Percentiles rank a stretch among this genome's conserved stretches.
Evolutionary conservation across 2,797 vertebrate species (phyloP).

Genomic region (Cirrhinus mrigala): DNA sequence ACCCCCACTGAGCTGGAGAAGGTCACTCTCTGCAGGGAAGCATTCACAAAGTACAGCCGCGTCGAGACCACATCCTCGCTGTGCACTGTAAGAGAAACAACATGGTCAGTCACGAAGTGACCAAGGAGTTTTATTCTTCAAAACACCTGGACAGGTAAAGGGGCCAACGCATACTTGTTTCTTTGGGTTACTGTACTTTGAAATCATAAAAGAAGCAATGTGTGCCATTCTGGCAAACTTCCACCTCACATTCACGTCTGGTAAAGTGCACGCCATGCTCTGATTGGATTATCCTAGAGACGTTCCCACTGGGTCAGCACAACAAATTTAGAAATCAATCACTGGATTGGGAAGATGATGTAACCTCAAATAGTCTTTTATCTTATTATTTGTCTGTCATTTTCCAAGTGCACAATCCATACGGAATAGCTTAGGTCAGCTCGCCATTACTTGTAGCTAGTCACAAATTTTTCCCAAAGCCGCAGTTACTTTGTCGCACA

Average conservation of each 20-base stretch:
- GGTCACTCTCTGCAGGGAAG: constrained; percentile 98
- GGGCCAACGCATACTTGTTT: neutral
- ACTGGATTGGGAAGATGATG: constrained; percentile 26
- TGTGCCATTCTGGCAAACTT: neutral
- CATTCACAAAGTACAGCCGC: constrained; percentile 99
- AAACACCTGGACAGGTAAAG: constrained; percentile 19
- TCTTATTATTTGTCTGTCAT: constrained; percentile 17
- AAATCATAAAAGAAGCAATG: constrained; percentile 9
- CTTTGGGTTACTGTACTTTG: constrained; percentile 2
- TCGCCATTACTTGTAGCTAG: neutral
- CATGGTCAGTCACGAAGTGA: constrained; percentile 32
- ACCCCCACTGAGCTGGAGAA: constrained; percentile 99
- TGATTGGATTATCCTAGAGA: constrained; percentile 24
- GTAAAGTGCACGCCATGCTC: neutral
- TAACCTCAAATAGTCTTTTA: constrained; percentile 15
- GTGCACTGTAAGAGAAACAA: constrained; percentile 78
- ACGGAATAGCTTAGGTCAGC: neutral
- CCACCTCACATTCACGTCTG: neutral
- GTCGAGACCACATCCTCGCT: constrained; percentile 95
- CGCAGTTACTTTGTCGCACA: neutral
- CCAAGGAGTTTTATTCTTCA: neutral
- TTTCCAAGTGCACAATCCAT: neutral
- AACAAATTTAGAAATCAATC: constrained; percentile 48
- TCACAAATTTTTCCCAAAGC: neutral
- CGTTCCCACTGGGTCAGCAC: constrained; percentile 44